Evolutionary conservation across 2,797 vertebrate genomes (phyloP), one percentile per base, ranked within the genome.

Genomic region (Eurystomus glaucurus): DNA sequence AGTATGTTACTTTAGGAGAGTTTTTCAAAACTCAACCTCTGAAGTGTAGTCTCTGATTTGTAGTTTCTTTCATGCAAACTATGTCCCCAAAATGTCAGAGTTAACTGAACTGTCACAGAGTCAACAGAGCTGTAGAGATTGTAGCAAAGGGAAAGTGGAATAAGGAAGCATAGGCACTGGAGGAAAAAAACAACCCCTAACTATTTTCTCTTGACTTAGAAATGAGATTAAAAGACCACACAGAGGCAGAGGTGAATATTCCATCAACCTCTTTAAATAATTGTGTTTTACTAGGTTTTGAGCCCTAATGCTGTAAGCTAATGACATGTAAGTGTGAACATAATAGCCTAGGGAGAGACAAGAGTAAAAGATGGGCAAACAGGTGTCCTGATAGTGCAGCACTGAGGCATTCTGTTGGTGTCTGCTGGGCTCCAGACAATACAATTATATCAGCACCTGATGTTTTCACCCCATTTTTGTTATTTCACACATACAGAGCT

Each of bases 81-180:
- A 22, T 48, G 79, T 60, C 93, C 95, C 62, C 79, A 97, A 96
- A 96, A 94, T 17, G 78, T 94, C 95, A 96, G 76, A 93, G 90
- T 78, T 86, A 96, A 84, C 85, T 81, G 85, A 96, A 94, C 60
- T 90, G 82, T 91, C 94, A 92, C 52, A 37, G 62, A 96, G 58
- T 62, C 78, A 93, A 48, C 71, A 18, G 64, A 90, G 76, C 85
- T 86, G 65, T 8, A 84, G 77, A 79, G 35, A 88, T 65, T 31
- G 18, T 62, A 96, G 90, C 65, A 92, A 92, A 83, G 9, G 18
- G 55, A 70, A 84, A 76, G 41, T 82, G 22, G 92, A 82, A 82
- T 71, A 82, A 79, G 29, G 25, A 86, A 41, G 50, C 29, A 64
- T 22, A 88, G 14, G 43, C 51, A 72, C 31, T 14, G 46, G 29